Evolutionary conservation across 64 coral and sea anemone genomes (phyloP).

Genomic region (Dendronephthya gigantea): DNA sequence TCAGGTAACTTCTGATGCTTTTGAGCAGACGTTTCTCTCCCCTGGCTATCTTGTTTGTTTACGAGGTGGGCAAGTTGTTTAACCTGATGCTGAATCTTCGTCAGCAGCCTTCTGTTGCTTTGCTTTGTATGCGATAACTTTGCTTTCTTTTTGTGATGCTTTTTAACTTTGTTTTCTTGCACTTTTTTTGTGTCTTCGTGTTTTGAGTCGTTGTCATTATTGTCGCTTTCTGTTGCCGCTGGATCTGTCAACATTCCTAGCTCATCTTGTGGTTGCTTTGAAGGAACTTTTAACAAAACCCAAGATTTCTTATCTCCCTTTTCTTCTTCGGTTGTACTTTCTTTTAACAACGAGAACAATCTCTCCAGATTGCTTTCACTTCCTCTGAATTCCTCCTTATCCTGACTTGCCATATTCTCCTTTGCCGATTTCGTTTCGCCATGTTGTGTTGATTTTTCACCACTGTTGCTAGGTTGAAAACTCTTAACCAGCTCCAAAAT

Average conservation of each 20-base stretch:
- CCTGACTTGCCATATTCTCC: background rate
- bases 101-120: background rate
- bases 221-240: background rate
- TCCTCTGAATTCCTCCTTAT: background rate
- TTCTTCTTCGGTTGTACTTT: background rate
- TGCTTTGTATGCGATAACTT: background rate
- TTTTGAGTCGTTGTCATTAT: background rate
- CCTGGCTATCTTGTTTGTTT: background rate
- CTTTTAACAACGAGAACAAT: background rate
- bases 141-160: background rate
- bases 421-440: background rate
- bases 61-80: background rate
- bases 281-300: conserved; percentile 1
- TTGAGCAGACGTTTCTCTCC: background rate
- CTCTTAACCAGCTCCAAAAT: background rate
- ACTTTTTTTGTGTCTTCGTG: background rate
- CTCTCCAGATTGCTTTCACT: background rate
- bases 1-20: background rate
- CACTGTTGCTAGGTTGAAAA: background rate
- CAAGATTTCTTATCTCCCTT: background rate
- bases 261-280: background rate
- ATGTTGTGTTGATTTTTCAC: background rate
- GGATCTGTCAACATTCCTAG: background rate
- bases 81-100: background rate
- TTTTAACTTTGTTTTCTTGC: background rate